Evolutionary conservation across 2,113 vertebrate genomes (phyloP), one percentile per base, ranked within the genome.

Genomic region (Perca flavescens): DNA sequence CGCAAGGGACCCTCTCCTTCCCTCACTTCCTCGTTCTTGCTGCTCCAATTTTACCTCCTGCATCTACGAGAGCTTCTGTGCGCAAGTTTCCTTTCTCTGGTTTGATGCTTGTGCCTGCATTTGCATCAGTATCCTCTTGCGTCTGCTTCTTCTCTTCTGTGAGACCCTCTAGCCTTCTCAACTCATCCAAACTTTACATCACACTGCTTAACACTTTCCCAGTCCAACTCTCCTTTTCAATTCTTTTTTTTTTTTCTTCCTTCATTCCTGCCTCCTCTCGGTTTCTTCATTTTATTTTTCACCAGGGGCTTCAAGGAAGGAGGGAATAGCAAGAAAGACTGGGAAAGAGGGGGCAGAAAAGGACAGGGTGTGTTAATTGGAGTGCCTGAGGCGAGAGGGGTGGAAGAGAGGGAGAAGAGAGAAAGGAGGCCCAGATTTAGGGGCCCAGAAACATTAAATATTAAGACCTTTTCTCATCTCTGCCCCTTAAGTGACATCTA

Each of bases 401-500:
- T 84, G 62, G 91, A 89, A 80, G 79, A 77, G 72, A 77, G 28
- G 76, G 79, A 67, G 86, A 82, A 71, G 76, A 74, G 70, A 74
- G 84, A 79, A 68, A 78, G 72, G 80, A 87, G 76, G 69, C 87
- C 80, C 74, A 77, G 75, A 86, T 89, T 85, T 70, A 53, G 77
- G 83, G 67, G 57, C 62, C 74, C 79, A 74, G 64, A 87, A 90
- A 92, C 94, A 96, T 96, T 90, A 96, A 96, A 96, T 96, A 96
- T 96, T 95, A 94, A 96, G 92, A 92, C 86, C 81, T 81, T 93
- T 93, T 93, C 92, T 94, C 90, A 94, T 95, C 89, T 93, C 73
- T 90, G 92, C 77, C 90, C 92, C 87, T 91, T 92, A 87, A 67
- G 83, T 93, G 93, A 95, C 90, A 91, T 84, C 84, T 74, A 81